Evolutionary conservation across 2,888 invertebrate species (phyloP), one percentile per base, ranked within the genome.

Genomic region (Acanthosoma haemorrhoidale): DNA sequence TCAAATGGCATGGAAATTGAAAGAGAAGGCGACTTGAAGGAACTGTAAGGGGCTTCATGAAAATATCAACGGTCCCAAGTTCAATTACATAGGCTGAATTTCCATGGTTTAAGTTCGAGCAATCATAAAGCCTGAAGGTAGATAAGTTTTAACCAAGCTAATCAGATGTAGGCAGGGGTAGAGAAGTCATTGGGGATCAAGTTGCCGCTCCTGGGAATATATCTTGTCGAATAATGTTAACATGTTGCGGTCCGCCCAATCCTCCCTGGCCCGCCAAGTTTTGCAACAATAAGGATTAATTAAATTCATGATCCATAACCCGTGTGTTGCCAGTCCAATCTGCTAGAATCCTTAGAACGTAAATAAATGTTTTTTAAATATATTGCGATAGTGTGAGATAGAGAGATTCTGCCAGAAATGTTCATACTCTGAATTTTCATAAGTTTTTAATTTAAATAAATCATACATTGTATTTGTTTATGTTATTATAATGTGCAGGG

Each of bases 161-260:
- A 25, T 41, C 38, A 63, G 63, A 59, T 32, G 59, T 15, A 32
- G 59, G 32, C 5, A 31, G 13, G 31, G 58, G 8, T 2, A 32
- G 63, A 36, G 39, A 34, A 41, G 63, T 29, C 63, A 63, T 63
- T 63, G 63, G 63, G 63, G 63, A 63, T 63, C 63, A 39, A 63
- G 63, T 63, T 63, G 41, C 31, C 11, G 41, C 13, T 6, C 8
- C 8, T 8, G 38, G 13, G 63, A 63, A 63, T 63, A 63, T 63
- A 63, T 63, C 63, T 63, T 63, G 63, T 63, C 63, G 41, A 63
- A 63, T 63, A 63, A 38, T 63, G 63, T 63, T 63, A 39, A 63
- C 63, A 31, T 63, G 63, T 63, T 63, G 63, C 63, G 63, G 63
- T 41, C 41, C 9, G 39, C 39, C 63, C 63, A 63, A 63, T 63